Conservation (phyloP, 1,140 invertebrate species). For the Mycetomoellerius zeteki region DNA sequence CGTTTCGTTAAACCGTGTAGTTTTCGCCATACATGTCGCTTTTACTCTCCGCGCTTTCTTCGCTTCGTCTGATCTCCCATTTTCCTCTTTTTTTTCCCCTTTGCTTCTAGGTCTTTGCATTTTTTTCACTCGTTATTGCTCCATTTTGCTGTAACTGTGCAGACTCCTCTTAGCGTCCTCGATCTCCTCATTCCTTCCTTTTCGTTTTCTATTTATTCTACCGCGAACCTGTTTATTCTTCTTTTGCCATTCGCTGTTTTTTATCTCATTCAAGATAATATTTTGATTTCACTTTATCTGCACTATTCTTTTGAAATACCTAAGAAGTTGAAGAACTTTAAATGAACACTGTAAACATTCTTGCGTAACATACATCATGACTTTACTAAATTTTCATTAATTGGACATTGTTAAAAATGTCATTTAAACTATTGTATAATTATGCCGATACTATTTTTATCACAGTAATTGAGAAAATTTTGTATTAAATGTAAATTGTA, state of each 20-base stretch:
- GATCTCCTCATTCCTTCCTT: constrained; percentile 7
- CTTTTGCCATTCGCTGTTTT: constrained; percentile 52
- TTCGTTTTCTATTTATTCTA: constrained; percentile 24
- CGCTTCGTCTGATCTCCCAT: constrained; percentile 40
- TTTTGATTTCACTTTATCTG: constrained; percentile 50
- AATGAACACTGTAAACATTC: constrained; percentile 36
- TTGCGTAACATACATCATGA: neutral
- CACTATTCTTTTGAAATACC: constrained; percentile 54
- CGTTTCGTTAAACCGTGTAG: constrained; percentile 69
- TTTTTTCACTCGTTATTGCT: constrained; percentile 49
- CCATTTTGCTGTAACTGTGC: constrained; percentile 70
- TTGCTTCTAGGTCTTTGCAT: constrained; percentile 26
- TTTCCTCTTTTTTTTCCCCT: constrained; percentile 29
- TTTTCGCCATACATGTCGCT: constrained; percentile 68
- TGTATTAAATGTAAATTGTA: constrained; percentile 43
- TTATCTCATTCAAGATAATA: constrained; percentile 12
- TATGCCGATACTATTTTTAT: neutral
- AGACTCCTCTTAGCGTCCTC: constrained; percentile 61
- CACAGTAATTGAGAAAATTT: neutral
- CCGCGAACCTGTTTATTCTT: constrained; percentile 54
- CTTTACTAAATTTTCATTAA: constrained; percentile 59
- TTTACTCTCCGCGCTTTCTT: constrained; percentile 53
- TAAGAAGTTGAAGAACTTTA: constrained; percentile 59
- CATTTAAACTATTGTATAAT: constrained; percentile 26
- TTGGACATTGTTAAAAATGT: constrained; percentile 62